These are phyloP conservation scores for Heliconius ismenius DNA, from an alignment of 2,888 invertebrate species.

Conservation along the genomic window DNA sequence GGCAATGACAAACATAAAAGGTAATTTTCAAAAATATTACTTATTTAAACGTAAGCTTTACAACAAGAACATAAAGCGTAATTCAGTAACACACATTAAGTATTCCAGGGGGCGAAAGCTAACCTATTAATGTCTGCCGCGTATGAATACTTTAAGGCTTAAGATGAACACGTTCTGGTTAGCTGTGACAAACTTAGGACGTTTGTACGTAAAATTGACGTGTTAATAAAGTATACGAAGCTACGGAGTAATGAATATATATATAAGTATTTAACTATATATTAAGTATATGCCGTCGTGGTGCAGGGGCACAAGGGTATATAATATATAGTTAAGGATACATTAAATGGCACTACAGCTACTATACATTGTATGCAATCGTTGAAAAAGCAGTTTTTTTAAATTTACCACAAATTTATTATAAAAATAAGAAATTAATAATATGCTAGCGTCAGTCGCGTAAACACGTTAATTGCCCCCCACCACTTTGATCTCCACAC, in stretches of 20 bases:
- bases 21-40: background rate
- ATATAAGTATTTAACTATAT: background rate
- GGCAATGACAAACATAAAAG: too few species aligned
- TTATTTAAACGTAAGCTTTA: constrained; percentile 1
- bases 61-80: background rate
- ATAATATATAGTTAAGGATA: too few species aligned
- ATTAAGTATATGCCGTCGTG: too few species aligned
- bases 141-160: constrained; percentile 26
- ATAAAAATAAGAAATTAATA: too few species aligned
- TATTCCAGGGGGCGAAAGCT: background rate
- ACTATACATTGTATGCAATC: too few species aligned
- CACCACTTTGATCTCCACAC: too few species aligned
- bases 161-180: constrained; percentile 10
- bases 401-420: too few species aligned
- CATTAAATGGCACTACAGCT: too few species aligned
- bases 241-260: background rate
- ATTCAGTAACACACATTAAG: background rate
- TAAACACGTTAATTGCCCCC: too few species aligned
- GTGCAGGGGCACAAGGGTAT: too few species aligned
- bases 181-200: constrained; percentile 16
- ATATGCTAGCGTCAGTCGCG: too few species aligned
- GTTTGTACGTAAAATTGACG: background rate
- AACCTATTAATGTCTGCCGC: constrained; percentile 26
- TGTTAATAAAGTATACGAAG: background rate
- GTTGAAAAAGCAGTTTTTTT: too few species aligned